Evolutionary conservation across 2,888 invertebrate genomes (phyloP).

Genomic region (Apeira syringaria): DNA sequence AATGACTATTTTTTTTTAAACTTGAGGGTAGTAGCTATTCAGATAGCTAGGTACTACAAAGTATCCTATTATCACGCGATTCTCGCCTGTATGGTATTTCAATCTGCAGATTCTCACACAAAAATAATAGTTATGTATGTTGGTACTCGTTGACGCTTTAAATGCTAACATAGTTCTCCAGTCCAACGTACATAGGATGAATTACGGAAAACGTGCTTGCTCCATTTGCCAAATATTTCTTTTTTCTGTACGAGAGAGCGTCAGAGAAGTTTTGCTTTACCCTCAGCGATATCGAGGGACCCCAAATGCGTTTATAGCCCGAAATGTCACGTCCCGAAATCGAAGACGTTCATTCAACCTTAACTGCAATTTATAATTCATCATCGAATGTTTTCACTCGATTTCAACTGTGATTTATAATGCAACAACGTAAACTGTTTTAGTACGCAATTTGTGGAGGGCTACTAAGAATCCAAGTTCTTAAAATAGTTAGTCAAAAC

Average conservation of each 20-base stretch:
- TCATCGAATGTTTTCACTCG: too few species aligned
- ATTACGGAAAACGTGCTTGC: constrained; percentile 66
- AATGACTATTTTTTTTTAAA: too few species aligned
- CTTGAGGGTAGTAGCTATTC: too few species aligned
- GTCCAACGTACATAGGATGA: constrained; percentile 50
- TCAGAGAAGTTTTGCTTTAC: constrained; percentile 11
- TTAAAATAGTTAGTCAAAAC: too few species aligned
- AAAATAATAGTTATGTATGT: too few species aligned
- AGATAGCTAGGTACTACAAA: too few species aligned
- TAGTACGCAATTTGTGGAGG: too few species aligned
- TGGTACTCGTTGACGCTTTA: constrained; percentile 25
- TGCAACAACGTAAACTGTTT: background rate
- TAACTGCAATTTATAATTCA: constrained; percentile 7
- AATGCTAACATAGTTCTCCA: constrained; percentile 69
- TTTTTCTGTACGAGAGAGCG: constrained; percentile 1
- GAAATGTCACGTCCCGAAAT: constrained; percentile 26
- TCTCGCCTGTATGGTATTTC: too few species aligned
- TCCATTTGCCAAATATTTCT: constrained; percentile 58
- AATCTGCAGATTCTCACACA: too few species aligned
- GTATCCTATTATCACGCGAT: too few species aligned
- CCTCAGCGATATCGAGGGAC: constrained; percentile 18
- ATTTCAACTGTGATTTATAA: constrained; percentile 1
- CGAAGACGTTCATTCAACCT: constrained; percentile 5
- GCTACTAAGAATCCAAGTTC: too few species aligned
- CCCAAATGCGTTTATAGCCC: constrained; percentile 36